Conservation (phyloP, 2,797 vertebrate species). For the Falco novaeseelandiae region DNA sequence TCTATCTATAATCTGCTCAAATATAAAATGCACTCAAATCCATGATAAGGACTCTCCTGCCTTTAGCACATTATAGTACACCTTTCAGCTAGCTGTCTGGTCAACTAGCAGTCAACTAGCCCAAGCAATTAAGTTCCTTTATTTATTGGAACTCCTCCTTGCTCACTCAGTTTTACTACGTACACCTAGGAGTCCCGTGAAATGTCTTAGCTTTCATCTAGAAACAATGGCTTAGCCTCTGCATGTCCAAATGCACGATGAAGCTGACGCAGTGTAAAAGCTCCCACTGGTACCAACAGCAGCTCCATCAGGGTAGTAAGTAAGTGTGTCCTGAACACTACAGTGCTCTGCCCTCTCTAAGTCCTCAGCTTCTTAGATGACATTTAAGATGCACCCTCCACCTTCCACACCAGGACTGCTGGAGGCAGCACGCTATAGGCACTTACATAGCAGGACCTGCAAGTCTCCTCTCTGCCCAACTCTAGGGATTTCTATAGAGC, state of each 20-base stretch:
- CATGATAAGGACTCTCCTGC: background rate
- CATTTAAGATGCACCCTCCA: background rate
- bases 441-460: background rate
- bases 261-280: background rate
- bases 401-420: background rate
- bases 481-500: background rate
- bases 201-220: background rate
- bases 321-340: background rate
- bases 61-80: background rate
- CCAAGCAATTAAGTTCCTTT: background rate
- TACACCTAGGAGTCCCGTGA: background rate
- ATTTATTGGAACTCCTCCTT: background rate
- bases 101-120: background rate
- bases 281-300: background rate
- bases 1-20: background rate
- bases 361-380: background rate
- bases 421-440: background rate
- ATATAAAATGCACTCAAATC: background rate
- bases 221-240: background rate
- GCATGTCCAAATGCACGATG: background rate
- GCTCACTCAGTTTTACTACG: background rate
- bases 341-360: background rate
- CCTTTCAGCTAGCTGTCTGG: background rate
- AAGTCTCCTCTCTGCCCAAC: fast-evolving
- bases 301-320: background rate